Percentiles rank a stretch among this genome's conserved stretches.
These are phyloP conservation scores for Drosophila picticornis DNA, from an alignment of 2,888 invertebrate species.

Conservation along the genomic window DNA sequence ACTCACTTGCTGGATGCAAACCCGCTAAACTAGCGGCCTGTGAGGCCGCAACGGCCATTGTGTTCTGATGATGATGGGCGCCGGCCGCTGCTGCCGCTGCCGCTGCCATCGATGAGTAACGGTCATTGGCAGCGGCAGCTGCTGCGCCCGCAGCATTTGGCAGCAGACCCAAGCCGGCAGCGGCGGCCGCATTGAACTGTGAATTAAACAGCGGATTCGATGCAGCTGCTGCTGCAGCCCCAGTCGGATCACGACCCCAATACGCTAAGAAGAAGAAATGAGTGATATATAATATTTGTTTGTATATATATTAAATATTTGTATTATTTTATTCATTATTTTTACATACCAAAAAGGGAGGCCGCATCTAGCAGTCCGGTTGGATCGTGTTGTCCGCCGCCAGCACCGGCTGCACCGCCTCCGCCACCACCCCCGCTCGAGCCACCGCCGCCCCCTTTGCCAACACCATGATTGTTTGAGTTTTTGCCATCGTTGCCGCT, in stretches of 20 bases:
- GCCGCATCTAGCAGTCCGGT: constrained; percentile 92
- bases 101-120: constrained; percentile 84
- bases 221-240: constrained; percentile 85
- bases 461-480: constrained; percentile 80
- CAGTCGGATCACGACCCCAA: constrained; percentile 90
- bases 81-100: constrained; percentile 85
- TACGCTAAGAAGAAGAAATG: constrained; percentile 87
- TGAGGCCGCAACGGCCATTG: constrained; percentile 93
- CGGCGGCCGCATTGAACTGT: constrained; percentile 85
- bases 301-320: neutral
- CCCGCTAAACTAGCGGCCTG: constrained; percentile 93
- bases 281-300: too few relatives aligned
- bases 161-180: constrained; percentile 84
- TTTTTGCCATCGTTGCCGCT: constrained; percentile 84
- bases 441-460: constrained; percentile 81
- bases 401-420: constrained; percentile 58
- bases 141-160: constrained; percentile 85
- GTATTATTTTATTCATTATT: neutral
- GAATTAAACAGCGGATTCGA: constrained; percentile 85
- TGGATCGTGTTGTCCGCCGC: constrained; percentile 86
- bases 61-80: constrained; percentile 88
- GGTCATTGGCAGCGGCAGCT: constrained; percentile 83
- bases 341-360: constrained; percentile 88
- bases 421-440: constrained; percentile 85
- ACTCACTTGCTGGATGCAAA: constrained; percentile 90